phyloP scores from a whole-genome alignment of 2,797 vertebrate species.

The Pterois miles region DNA sequence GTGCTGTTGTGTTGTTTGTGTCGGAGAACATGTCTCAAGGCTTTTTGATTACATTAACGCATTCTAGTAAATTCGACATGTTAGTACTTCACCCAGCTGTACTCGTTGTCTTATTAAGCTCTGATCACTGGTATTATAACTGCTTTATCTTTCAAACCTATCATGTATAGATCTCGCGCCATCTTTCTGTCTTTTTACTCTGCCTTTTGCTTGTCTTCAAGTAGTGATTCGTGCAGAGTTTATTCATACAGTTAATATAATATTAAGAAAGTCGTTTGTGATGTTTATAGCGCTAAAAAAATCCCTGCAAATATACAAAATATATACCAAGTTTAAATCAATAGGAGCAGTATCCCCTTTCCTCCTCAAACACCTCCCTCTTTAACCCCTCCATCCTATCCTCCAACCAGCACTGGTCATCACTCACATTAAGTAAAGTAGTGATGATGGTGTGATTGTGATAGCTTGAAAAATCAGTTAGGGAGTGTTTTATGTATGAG shows the following conservation, averaged over 20 bases:
- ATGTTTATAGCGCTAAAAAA: neutral
- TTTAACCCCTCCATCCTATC: neutral
- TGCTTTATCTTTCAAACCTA: neutral
- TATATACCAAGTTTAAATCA: too few species aligned
- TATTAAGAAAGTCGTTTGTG: neutral
- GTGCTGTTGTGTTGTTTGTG: neutral
- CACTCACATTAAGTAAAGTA: neutral
- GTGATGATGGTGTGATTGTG: neutral
- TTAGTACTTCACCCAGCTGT: neutral
- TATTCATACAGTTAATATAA: neutral
- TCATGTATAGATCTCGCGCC: fast-evolving
- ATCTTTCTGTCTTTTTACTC: too few species aligned
- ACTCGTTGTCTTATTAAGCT: neutral
- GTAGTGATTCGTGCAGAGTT: neutral
- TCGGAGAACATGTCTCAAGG: neutral
- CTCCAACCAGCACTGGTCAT: neutral
- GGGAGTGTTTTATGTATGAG: neutral
- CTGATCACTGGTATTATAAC: neutral
- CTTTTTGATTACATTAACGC: fast-evolving
- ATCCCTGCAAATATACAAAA: too few species aligned
- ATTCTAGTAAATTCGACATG: neutral
- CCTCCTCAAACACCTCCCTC: neutral
- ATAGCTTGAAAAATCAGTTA: neutral
- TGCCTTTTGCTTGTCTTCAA: neutral
- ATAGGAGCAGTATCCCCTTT: too few species aligned